Evolutionary conservation across 2,888 invertebrate genomes (phyloP).

Genomic region (Crioceris asparagi): DNA sequence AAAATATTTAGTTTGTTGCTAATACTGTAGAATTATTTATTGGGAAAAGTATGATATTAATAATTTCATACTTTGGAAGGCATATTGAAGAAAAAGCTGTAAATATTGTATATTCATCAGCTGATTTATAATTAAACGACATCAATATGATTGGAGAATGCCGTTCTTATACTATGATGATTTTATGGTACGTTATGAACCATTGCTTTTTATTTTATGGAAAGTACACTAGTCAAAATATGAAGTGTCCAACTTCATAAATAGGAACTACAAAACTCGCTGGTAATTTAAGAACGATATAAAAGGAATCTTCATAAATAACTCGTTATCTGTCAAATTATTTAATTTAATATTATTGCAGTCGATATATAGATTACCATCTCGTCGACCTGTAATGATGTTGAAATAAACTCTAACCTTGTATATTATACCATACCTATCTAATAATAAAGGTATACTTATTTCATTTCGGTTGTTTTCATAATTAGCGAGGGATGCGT

Average conservation of each 20-base stretch:
- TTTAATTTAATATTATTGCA: too few relatives aligned
- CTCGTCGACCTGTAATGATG: too few relatives aligned
- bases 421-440: too few relatives aligned
- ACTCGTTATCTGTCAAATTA: constrained; percentile 1
- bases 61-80: constrained; percentile 18
- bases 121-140: constrained; percentile 20
- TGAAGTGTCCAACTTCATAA: constrained; percentile 38
- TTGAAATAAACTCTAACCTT: too few relatives aligned
- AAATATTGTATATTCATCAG: constrained; percentile 38
- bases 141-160: constrained; percentile 20
- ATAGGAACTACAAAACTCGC: constrained; percentile 70
- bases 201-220: constrained; percentile 26
- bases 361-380: too few relatives aligned
- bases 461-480: too few relatives aligned
- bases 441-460: too few relatives aligned
- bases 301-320: constrained; percentile 20
- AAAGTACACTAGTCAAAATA: constrained; percentile 39
- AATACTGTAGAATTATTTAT: constrained; percentile 27
- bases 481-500: too few relatives aligned
- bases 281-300: constrained; percentile 60
- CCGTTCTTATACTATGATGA: constrained; percentile 16
- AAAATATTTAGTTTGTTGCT: constrained; percentile 16
- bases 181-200: constrained; percentile 27
- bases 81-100: constrained; percentile 30
- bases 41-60: constrained; percentile 20